Percentiles rank a stretch among this genome's conserved stretches.
These are phyloP conservation scores for Cataglyphis altisquamis DNA, from an alignment of 2,888 invertebrate genomes.

Conservation along the genomic window DNA sequence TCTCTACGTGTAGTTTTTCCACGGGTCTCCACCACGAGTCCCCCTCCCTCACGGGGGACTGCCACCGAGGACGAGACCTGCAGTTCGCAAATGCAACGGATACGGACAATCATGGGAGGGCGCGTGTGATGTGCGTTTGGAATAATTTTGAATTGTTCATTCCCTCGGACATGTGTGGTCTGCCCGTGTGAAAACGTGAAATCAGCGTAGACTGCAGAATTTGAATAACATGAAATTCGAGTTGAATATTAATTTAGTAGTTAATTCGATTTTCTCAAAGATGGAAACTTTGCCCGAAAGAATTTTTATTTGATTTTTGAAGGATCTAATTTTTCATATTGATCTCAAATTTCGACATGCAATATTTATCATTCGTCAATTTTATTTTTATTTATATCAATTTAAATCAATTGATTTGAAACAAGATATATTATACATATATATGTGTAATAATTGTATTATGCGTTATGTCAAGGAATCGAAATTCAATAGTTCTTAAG, in stretches of 20 bases:
- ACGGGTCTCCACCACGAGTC: constrained; percentile 49
- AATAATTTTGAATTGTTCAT: constrained; percentile 40
- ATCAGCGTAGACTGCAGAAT: neutral
- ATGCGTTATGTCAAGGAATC: neutral
- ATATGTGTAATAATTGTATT: neutral
- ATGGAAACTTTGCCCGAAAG: neutral
- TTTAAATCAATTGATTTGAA: neutral
- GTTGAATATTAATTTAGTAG: neutral
- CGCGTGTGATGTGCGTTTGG: constrained; percentile 39
- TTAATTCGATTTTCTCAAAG: neutral
- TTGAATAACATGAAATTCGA: neutral
- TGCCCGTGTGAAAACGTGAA: neutral
- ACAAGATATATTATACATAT: neutral
- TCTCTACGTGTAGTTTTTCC: constrained; percentile 83
- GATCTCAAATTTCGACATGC: neutral
- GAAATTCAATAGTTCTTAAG: neutral
- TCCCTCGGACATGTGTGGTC: neutral
- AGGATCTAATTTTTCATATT: neutral
- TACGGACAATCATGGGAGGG: constrained; percentile 44
- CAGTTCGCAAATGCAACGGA: constrained; percentile 46
- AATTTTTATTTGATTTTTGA: neutral
- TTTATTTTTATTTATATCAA: too few species aligned
- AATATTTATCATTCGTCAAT: too few species aligned
- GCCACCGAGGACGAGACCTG: constrained; percentile 16
- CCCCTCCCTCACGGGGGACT: neutral